Evolutionary conservation across 2,113 vertebrate genomes (phyloP).

Genomic region (Barnardius zonarius): DNA sequence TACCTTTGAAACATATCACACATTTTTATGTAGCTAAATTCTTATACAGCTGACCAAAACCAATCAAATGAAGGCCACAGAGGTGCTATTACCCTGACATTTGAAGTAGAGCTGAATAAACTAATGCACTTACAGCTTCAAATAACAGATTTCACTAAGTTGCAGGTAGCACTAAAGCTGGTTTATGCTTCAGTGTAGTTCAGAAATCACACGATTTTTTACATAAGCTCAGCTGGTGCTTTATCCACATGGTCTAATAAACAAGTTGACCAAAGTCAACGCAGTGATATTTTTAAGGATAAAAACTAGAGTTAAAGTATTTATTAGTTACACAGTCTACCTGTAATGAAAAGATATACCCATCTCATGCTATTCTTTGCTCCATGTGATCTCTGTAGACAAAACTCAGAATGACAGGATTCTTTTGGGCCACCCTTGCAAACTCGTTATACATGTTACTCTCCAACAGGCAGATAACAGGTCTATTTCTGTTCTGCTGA

Average conservation of each 20-base stretch:
- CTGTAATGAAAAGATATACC: neutral
- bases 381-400: accelerated
- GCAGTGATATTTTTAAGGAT: neutral
- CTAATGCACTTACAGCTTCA: neutral
- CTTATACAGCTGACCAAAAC: neutral
- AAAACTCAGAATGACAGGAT: neutral
- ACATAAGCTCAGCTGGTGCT: neutral
- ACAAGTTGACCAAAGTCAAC: neutral
- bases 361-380: neutral
- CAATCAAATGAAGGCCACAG: neutral
- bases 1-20: neutral
- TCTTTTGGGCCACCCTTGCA: neutral
- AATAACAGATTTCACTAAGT: neutral
- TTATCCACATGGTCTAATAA: neutral
- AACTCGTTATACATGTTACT: neutral
- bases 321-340: neutral
- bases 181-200: neutral
- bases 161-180: neutral
- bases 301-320: neutral
- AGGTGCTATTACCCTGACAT: neutral
- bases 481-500: neutral
- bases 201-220: neutral
- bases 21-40: neutral
- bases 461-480: neutral
- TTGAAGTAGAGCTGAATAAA: neutral